Evolutionary conservation across 2,888 invertebrate species (phyloP).

Genomic region (Cephus spinipes): DNA sequence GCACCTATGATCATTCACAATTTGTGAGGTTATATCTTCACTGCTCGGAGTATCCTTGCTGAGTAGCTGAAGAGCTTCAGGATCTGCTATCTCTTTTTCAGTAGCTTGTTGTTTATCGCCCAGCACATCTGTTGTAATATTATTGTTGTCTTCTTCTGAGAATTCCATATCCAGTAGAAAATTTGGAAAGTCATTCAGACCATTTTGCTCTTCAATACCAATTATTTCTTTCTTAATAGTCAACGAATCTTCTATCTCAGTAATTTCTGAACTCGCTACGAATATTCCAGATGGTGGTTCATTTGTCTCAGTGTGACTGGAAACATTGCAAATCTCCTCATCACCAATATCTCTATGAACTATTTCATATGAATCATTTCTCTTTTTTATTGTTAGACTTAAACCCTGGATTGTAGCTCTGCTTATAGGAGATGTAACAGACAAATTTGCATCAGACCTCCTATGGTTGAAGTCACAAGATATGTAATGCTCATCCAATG

Average conservation of each 20-base stretch:
- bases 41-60: background rate
- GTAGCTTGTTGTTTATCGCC: constrained; percentile 49
- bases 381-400: constrained; percentile 61
- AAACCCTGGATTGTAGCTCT: constrained; percentile 57
- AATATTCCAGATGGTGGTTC: constrained; percentile 31
- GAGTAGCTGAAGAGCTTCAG: background rate
- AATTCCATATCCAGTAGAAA: constrained; percentile 25
- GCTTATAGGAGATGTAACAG: constrained; percentile 37
- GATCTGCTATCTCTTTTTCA: constrained; percentile 4
- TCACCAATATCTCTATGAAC: constrained; percentile 47
- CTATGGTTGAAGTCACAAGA: constrained; percentile 37
- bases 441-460: background rate
- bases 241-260: constrained; percentile 9
- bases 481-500: constrained; percentile 47
- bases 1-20: background rate
- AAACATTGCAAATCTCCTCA: constrained; percentile 36
- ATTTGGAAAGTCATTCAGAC: constrained; percentile 32
- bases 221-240: background rate
- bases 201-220: constrained; percentile 14
- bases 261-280: constrained; percentile 29
- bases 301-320: constrained; percentile 28
- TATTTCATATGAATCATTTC: constrained; percentile 61
- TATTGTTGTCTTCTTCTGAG: constrained; percentile 34
- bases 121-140: constrained; percentile 37
- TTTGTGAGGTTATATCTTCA: background rate